A percentile compares a stretch with the other conserved stretches of the same genome.
These are phyloP conservation scores for Caiman crocodilus DNA, from an alignment of 2,797 vertebrate species.

Conservation along the genomic window DNA sequence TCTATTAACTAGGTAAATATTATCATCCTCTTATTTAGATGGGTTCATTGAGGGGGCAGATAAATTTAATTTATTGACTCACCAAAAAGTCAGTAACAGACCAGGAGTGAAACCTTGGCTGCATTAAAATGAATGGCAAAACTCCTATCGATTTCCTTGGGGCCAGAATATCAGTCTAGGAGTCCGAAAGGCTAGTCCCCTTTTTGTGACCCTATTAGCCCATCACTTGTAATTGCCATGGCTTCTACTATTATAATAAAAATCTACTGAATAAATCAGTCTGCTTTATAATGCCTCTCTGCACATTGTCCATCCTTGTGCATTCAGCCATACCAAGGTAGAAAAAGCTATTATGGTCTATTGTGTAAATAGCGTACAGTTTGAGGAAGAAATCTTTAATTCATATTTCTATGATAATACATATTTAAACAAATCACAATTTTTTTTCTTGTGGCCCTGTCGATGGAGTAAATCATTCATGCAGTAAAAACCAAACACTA, in stretches of 20 bases:
- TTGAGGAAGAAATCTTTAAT: background rate
- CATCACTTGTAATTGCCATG: background rate
- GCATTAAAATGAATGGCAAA: background rate
- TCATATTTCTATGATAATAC: background rate
- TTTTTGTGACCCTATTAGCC: background rate
- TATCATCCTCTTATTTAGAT: background rate
- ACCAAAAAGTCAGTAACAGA: background rate
- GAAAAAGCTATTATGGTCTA: background rate
- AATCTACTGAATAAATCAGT: background rate
- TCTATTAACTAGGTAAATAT: background rate
- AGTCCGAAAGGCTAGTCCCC: background rate
- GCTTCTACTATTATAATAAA: background rate
- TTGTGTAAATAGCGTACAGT: background rate
- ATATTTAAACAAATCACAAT: background rate
- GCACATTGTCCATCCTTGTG: background rate
- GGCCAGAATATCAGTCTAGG: background rate
- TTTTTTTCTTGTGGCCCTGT: background rate
- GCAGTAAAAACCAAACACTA: background rate
- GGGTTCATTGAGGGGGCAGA: background rate
- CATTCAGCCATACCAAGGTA: background rate
- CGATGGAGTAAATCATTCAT: background rate
- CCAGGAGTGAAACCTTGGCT: background rate
- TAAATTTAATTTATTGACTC: background rate
- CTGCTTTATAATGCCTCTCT: slow-evolving; percentile 11
- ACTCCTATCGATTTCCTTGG: background rate